phyloP scores from a whole-genome alignment of 2,797 vertebrate species.

The Yasuhikotakia modesta region DNA sequence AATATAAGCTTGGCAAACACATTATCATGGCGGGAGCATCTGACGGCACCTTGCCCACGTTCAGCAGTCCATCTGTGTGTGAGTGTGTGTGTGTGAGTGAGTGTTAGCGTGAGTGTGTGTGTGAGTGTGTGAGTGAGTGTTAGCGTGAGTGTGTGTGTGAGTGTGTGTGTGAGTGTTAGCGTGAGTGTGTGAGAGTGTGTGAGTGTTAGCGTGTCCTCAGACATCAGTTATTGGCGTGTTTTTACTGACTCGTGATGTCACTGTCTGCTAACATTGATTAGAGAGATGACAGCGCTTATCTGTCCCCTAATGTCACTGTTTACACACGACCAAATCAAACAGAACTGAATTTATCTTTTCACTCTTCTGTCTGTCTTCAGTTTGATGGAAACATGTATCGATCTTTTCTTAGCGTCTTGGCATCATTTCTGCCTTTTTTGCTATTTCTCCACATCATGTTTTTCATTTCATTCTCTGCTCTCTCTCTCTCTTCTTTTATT shows the following conservation, averaged over 20 bases:
- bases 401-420: background rate
- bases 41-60: slow-evolving; percentile 9
- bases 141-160: background rate
- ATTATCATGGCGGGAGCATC: background rate
- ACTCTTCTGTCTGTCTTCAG: slow-evolving; percentile 13
- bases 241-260: slow-evolving; percentile 21
- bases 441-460: background rate
- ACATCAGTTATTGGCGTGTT: slow-evolving; percentile 15
- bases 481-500: slow-evolving; percentile 14
- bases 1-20: slow-evolving; percentile 21
- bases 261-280: slow-evolving; percentile 29
- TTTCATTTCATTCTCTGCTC: background rate
- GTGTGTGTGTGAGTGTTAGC: too few relatives aligned
- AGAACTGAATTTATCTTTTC: slow-evolving; percentile 28
- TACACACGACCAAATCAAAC: slow-evolving; percentile 36
- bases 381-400: slow-evolving; percentile 2
- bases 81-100: background rate
- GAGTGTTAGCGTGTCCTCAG: background rate
- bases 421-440: background rate
- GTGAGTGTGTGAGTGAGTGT: background rate
- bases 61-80: background rate
- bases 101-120: background rate
- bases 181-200: slow-evolving; percentile 1
- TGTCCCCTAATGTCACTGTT: slow-evolving; percentile 14
- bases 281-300: slow-evolving; percentile 29